These are phyloP conservation scores for Montipora capitata DNA, from an alignment of 92 coral and sea anemone species.

Conservation along the genomic window DNA sequence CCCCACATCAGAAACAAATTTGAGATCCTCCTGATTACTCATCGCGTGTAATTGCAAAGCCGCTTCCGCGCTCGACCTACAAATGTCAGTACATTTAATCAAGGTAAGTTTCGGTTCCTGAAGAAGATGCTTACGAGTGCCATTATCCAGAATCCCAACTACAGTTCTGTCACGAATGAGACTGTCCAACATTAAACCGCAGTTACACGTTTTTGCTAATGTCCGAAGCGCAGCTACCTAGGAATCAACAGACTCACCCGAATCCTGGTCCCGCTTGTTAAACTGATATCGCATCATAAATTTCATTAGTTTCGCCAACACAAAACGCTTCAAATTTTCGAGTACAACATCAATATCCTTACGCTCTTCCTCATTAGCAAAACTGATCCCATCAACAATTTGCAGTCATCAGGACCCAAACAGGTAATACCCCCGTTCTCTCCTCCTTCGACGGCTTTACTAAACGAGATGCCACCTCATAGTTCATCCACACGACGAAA, in stretches of 20 bases:
- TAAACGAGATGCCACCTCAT: constrained; percentile 43
- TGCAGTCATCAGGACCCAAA: constrained; percentile 64
- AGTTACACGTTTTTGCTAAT: no score
- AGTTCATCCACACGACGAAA: constrained; percentile 61
- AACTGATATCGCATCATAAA: constrained; percentile 49
- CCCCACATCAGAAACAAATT: no score
- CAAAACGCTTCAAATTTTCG: constrained; percentile 51
- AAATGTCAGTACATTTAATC: constrained; percentile 29
- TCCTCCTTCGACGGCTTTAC: constrained; percentile 20
- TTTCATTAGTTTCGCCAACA: constrained; percentile 35
- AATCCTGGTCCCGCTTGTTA: constrained; percentile 38
- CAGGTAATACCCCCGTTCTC: constrained; percentile 67
- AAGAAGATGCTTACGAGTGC: constrained; percentile 18
- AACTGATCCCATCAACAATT: constrained; percentile 46
- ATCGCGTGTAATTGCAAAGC: constrained; percentile 12
- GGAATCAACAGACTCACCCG: constrained; percentile 51
- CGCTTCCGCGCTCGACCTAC: constrained; percentile 9
- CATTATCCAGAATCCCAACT: constrained; percentile 11
- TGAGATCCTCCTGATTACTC: constrained; percentile 19
- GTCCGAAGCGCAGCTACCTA: neutral
- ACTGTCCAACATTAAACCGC: constrained; percentile 7
- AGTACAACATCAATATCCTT: constrained; percentile 50
- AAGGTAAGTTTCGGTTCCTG: constrained; percentile 24
- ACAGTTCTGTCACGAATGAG: constrained; percentile 14
- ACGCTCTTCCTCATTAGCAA: constrained; percentile 19